phyloP scores from a whole-genome alignment of 2,888 invertebrate genomes.

The Lithodes maja region DNA sequence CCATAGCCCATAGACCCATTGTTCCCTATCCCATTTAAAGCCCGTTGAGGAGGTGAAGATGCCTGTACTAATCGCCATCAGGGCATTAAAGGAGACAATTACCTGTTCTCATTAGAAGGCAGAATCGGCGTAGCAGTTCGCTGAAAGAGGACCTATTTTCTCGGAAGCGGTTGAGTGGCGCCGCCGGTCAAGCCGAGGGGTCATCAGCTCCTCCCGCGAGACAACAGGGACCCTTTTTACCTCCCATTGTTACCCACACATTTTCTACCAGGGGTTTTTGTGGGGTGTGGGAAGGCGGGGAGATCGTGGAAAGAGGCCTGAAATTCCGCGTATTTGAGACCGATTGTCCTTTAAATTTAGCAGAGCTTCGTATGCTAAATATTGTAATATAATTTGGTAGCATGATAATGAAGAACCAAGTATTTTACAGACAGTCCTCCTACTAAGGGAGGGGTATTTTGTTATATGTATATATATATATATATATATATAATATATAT shows the following conservation, averaged over 20 bases:
- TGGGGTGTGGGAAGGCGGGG: neutral
- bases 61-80: conserved; percentile 63
- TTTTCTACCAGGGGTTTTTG: conserved; percentile 9
- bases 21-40: conserved; percentile 39
- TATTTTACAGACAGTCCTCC: no score
- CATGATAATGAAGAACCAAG: no score
- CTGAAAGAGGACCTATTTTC: conserved; percentile 59
- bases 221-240: conserved; percentile 13
- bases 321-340: conserved; percentile 22
- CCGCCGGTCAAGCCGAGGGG: conserved; percentile 39
- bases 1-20: conserved; percentile 8
- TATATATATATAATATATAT: no score
- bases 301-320: conserved; percentile 18
- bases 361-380: no score
- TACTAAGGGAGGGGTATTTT: no score
- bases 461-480: no score
- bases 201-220: conserved; percentile 1
- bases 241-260: conserved; percentile 17
- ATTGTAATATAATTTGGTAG: no score
- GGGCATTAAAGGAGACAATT: conserved; percentile 61
- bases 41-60: conserved; percentile 58
- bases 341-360: no score
- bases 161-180: conserved; percentile 55
- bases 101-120: conserved; percentile 51
- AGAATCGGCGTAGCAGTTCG: conserved; percentile 49